A percentile compares a stretch with the other conserved stretches of the same genome.
Conservation (phyloP, 2,113 vertebrate genomes). For the Brachionichthys hirsutus region DNA sequence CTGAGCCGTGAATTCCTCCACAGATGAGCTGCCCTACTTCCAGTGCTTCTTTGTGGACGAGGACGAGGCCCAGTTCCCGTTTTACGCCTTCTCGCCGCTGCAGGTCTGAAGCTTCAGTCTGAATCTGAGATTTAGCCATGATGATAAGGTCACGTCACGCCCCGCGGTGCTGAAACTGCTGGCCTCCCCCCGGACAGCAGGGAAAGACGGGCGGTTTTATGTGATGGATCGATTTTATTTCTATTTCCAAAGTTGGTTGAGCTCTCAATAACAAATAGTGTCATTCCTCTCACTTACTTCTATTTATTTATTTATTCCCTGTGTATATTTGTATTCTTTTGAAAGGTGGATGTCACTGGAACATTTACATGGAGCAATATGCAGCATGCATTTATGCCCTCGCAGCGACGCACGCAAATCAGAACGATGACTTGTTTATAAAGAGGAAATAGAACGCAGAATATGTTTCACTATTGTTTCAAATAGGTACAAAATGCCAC, state of each 20-base stretch:
- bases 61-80: conserved; percentile 78
- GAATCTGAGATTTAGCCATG: conserved; percentile 18
- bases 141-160: conserved; percentile 20
- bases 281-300: conserved; percentile 60
- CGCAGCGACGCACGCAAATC: background rate
- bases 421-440: background rate
- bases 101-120: conserved; percentile 62
- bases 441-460: background rate
- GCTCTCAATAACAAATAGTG: conserved; percentile 64
- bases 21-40: conserved; percentile 81
- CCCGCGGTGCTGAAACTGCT: conserved; percentile 25
- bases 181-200: conserved; percentile 15
- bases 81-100: conserved; percentile 78
- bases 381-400: conserved; percentile 9
- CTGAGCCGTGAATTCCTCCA: conserved; percentile 5
- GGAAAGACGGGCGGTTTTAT: conserved; percentile 16
- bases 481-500: conserved; percentile 48
- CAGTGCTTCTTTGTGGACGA: conserved; percentile 84
- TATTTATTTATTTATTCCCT: background rate
- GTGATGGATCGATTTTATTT: conserved; percentile 25
- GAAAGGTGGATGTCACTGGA: conserved; percentile 1
- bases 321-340: background rate
- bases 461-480: background rate
- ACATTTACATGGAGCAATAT: conserved; percentile 32
- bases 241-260: conserved; percentile 64